Base-by-base conservation (phyloP, 1,140 invertebrate genomes). In the Cephus cinctus region DNA sequence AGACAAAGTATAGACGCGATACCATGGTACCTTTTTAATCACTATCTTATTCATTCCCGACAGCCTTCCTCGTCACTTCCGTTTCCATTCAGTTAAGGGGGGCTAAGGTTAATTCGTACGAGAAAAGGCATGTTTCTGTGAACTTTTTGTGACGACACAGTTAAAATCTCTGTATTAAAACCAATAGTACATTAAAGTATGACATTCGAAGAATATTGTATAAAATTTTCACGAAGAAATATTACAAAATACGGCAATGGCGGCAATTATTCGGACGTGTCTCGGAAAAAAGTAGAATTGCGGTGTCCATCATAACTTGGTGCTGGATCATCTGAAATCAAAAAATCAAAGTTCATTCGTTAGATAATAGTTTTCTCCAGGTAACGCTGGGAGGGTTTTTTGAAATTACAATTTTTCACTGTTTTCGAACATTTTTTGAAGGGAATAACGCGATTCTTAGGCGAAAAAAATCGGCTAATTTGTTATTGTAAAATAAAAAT, bases 401-500 rank as follows among this genome's bases (percentile, higher is more conserved):
- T 16, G 12, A 40, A 25, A 21, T 46, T 46, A 30, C 11, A 41
- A 46, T 51, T 46, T 51, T 38, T 51, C 21, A 39, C 12, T 44
- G 35, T 38, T 45, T 44, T 9, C 21, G 5, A 31, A 30, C 42
- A 38, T 25, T 46, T n/a, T n/a, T 31, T 3, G 14, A 51, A 51
- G 49, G 18, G 9, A 51, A 51, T 46, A 51, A 30, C 18, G 1
- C 35, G 43, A 51, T 46, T 45, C 47, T 23, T 22, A n/a, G n/a
- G 12, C 19, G 5, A 8, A 40, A 40, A 40, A 40, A 40, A 2
- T 40, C 38, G 38, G 38, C 9, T 19, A 46, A 40, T 39, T 51
- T 46, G 43, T 51, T 46, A 31, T 51, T 51, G 20, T 46, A 38
- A 51, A 51, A 46, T 39, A 25, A 30, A 41, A 32, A 39, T 35